Evolutionary conservation across 2,113 vertebrate species (phyloP), one percentile per base, ranked within the genome.

Genomic region (Gila orcuttii): DNA sequence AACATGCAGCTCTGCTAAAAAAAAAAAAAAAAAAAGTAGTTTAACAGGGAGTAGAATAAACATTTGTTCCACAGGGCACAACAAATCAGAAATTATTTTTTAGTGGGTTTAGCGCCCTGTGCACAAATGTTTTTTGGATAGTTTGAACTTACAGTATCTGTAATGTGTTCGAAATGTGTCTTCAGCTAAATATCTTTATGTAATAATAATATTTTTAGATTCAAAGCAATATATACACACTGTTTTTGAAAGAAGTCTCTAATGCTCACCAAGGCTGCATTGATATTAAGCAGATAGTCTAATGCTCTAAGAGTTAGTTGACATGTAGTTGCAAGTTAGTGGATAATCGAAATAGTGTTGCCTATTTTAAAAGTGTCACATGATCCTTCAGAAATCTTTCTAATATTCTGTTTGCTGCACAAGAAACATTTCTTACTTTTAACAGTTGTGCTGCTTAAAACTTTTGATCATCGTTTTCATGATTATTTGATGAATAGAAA

Each of bases 151-250:
- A 42, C 83, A 82, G 85, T 57, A 82, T 86, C 39, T 76, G 84
- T 93, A 94, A 94, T 93, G 94, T 94, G 94, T 94, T 45, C 75
- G 84, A 93, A 95, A 94, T 93, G 94, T 93, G 94, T 95, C 92
- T 95, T 94, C 93, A 95, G 95, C 93, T 93, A 89, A 91, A 84
- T 86, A 78, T 86, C 87, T 19, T 64, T 77, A 87, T 60, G 81
- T n/a, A 75, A 52, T 50, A 83, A 74, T 19, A 25, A 68, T 2
- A 47, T 75, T 82, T 86, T 85, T 45, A 47, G 50, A 47, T 86
- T 23, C 19, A 39, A 71, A 12, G 19, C 4, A n/a, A 71, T 6
- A 68, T 79, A 87, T 57, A 68, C 55, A 45, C 12, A 74, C 39
- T 76, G 28, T 68, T 33, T 68, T 68, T 33, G 31, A 39, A 4